These are phyloP conservation scores for Odobenus rosmarus DNA, from an alignment of 2,113 vertebrate genomes.

Conservation along the genomic window DNA sequence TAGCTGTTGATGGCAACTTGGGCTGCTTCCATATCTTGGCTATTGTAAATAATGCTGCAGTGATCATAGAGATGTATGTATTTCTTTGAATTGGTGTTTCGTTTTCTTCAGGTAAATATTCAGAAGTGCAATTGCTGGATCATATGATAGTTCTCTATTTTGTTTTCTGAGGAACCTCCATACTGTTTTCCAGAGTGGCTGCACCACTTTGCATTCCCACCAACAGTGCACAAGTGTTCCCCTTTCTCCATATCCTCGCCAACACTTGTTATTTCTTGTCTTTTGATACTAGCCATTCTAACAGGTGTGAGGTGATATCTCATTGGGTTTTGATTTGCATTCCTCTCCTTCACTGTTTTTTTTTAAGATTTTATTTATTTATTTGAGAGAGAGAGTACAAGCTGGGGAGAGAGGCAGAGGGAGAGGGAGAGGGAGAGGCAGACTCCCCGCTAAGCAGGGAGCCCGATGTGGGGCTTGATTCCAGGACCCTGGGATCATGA, in stretches of 20 bases:
- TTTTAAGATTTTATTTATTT: too few relatives aligned
- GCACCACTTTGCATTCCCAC: background rate
- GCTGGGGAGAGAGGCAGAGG: too few relatives aligned
- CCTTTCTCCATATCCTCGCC: background rate
- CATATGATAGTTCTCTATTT: background rate
- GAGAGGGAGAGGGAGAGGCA: too few relatives aligned
- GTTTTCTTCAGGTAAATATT: background rate
- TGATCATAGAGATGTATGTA: background rate
- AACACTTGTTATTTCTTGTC: background rate
- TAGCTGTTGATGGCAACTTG: background rate
- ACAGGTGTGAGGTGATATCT: background rate
- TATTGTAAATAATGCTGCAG: background rate
- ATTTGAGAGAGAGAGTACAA: too few relatives aligned
- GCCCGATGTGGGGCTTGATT: too few relatives aligned
- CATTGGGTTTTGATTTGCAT: background rate
- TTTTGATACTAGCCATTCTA: background rate
- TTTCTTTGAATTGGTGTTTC: background rate
- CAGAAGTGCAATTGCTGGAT: background rate
- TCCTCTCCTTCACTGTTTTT: too few relatives aligned
- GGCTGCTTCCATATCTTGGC: background rate
- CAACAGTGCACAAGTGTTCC: background rate
- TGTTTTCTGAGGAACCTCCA: background rate
- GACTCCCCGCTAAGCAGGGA: too few relatives aligned
- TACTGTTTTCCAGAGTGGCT: background rate
- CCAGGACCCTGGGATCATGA: too few relatives aligned